phyloP scores from a whole-genome alignment of 2,797 vertebrate genomes.

The Sus cebifrons region DNA sequence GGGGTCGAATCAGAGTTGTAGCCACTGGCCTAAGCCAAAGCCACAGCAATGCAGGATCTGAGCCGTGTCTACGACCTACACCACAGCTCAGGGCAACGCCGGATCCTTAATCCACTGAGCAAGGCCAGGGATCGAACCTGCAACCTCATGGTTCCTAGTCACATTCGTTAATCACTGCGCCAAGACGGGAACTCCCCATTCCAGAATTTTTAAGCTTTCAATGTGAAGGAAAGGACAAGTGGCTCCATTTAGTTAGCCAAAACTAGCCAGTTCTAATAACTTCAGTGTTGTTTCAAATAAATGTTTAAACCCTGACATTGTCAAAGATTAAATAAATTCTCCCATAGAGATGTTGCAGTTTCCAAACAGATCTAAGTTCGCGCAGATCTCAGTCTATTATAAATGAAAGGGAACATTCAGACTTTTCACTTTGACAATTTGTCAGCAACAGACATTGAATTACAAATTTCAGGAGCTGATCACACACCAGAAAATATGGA shows the following conservation, averaged over 20 bases:
- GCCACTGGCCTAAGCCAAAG: too few species aligned
- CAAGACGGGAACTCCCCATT: neutral
- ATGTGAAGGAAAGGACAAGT: neutral
- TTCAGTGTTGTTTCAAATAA: neutral
- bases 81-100: too few species aligned
- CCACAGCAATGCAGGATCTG: too few species aligned
- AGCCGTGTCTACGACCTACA: too few species aligned
- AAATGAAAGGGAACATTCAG: slow-evolving; percentile 31
- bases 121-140: too few species aligned
- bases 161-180: too few species aligned
- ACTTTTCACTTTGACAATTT: neutral
- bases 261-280: neutral
- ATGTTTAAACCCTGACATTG: slow-evolving; percentile 8
- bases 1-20: too few species aligned
- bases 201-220: slow-evolving; percentile 16
- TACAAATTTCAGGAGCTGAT: neutral
- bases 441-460: neutral
- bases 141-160: too few species aligned
- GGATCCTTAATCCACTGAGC: too few species aligned
- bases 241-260: neutral
- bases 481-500: neutral
- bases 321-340: slow-evolving; percentile 4
- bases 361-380: slow-evolving; percentile 31
- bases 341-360: neutral
- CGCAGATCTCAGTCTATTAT: neutral